Conservation (phyloP, 2,113 vertebrate species). For the Xenus cinereus region DNA sequence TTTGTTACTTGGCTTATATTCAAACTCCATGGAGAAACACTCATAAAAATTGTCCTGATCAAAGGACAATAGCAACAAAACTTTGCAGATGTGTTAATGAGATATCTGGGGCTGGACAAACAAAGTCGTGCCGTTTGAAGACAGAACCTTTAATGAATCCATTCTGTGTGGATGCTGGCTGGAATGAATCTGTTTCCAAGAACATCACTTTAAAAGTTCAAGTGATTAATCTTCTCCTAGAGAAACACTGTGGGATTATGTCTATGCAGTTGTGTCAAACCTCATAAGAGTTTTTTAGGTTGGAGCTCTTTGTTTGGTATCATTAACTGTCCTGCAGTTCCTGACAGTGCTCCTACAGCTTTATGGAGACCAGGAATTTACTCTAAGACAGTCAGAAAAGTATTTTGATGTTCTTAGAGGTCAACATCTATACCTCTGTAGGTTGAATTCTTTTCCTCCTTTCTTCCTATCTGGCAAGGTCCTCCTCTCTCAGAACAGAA, state of each 20-base stretch:
- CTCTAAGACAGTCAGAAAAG: neutral
- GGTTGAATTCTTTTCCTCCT: neutral
- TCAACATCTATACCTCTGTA: neutral
- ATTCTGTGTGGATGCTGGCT: neutral
- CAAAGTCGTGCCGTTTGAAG: neutral
- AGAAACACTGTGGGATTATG: neutral
- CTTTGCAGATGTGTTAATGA: conserved; percentile 21
- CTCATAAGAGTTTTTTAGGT: neutral
- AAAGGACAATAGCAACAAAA: conserved; percentile 20
- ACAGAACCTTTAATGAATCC: neutral
- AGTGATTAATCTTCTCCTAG: neutral
- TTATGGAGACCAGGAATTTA: neutral
- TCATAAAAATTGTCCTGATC: conserved; percentile 27
- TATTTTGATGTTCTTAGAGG: neutral
- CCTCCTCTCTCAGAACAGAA: neutral
- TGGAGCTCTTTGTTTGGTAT: neutral
- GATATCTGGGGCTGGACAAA: neutral
- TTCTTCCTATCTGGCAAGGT: rapidly evolving
- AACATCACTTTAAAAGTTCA: neutral
- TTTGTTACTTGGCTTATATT: conserved; percentile 50
- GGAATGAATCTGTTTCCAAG: neutral
- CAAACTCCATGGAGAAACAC: neutral
- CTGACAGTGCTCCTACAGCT: neutral
- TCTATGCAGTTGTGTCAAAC: neutral
- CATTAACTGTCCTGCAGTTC: neutral